Evolutionary conservation across 2,113 vertebrate species (phyloP), one percentile per base, ranked within the genome.

Genomic region (Tor tambroides): DNA sequence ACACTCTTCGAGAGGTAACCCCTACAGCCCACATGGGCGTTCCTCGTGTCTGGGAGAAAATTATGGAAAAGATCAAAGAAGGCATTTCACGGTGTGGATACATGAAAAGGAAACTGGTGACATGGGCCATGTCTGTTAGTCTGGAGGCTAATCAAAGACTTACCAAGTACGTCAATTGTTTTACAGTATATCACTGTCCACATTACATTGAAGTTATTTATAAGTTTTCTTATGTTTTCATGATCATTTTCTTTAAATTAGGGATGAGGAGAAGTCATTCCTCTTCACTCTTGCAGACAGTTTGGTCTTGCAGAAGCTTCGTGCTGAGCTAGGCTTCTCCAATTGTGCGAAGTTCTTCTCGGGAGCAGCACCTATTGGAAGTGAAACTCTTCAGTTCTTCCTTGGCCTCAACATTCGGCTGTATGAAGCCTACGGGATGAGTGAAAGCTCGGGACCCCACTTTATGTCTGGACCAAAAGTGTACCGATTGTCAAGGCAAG

Each of bases 21-120:
- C 97, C 97, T 76, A 96, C 97, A 0, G 94, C 96, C 46, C 96
- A 96, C 89, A 95, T 98, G 96, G 97, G 97, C 14, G 97, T 98
- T 51, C 97, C 97, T 0, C 93, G 96, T 2, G 96, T 97, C 5
- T 98, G 97, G 97, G 97, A 98, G 93, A 97, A 98, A 91, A 96
- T 97, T 35, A 98, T 97, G 97, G 97, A 97, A 90, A 95, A 94
- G 51, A 96, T 98, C 88, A 96, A 96, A 89, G 95, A 95, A 61
- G 94, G 59, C 41, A 93, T 91, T 0, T 93, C 96, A 76, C 95
- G 94, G 91, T 94, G 95, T 32, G 95, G 97, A 71, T 96, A 96
- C 87, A 6, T 98, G 90, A 94, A 95, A 88, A 97, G 92, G 93
- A 97, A 96, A 89, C 91, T 97, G 90, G 88, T 97, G 6, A 94